A percentile compares a stretch with the other conserved stretches of the same genome.
phyloP scores from a whole-genome alignment of 2,797 vertebrate species.

The Anniella stebbinsi region DNA sequence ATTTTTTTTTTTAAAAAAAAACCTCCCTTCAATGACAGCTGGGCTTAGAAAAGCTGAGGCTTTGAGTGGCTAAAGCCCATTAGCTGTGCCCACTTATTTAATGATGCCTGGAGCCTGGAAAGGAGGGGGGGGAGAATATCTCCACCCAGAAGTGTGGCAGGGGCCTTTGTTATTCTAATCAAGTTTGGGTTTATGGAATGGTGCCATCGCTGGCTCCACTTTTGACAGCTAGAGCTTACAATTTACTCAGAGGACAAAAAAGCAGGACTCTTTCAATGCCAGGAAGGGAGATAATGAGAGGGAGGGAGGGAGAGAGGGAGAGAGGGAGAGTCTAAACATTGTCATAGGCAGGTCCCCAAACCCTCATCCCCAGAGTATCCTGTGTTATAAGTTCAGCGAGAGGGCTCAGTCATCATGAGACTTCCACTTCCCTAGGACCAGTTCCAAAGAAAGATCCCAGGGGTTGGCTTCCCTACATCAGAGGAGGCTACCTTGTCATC shows the following conservation, averaged over 20 bases:
- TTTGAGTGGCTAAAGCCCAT: slow-evolving; percentile 90
- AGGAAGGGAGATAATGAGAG: neutral
- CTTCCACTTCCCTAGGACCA: too few relatives aligned
- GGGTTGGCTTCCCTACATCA: too few relatives aligned
- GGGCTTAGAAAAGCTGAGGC: slow-evolving; percentile 85
- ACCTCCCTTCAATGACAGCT: slow-evolving; percentile 91
- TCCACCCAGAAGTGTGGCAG: slow-evolving; percentile 95
- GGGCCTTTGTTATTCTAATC: slow-evolving; percentile 93
- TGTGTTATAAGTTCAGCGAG: too few relatives aligned
- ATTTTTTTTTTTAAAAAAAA: slow-evolving; percentile 58
- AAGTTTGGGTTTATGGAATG: slow-evolving; percentile 82
- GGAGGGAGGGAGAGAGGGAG: too few relatives aligned
- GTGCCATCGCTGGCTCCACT: slow-evolving; percentile 74
- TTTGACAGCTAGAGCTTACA: slow-evolving; percentile 80
- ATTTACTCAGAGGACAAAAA: slow-evolving; percentile 81
- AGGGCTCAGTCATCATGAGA: too few relatives aligned
- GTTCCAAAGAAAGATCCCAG: too few relatives aligned
- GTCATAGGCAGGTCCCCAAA: too few relatives aligned
- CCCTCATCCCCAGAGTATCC: too few relatives aligned
- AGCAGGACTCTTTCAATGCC: slow-evolving; percentile 47
- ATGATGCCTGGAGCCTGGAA: slow-evolving; percentile 87
- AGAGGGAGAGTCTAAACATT: too few relatives aligned
- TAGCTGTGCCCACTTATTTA: slow-evolving; percentile 90
- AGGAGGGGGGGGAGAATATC: slow-evolving; percentile 77
- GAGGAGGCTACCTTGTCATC: too few relatives aligned